phyloP scores from a whole-genome alignment of 2,113 vertebrate species.

The Misgurnus anguillicaudatus region DNA sequence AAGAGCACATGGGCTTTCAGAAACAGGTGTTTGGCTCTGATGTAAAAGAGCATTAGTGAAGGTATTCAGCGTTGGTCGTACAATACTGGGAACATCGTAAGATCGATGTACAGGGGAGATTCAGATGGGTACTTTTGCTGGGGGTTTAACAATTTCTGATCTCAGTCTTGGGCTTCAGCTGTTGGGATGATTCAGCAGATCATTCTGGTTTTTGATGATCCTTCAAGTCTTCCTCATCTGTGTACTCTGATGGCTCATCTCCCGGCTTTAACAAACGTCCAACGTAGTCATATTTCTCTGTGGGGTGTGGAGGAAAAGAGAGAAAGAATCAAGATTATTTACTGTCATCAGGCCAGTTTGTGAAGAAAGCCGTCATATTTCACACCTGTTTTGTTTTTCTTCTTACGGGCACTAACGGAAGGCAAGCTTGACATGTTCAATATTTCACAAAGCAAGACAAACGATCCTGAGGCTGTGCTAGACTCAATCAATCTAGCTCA shows the following conservation, averaged over 20 bases:
- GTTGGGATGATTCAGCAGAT: conserved; percentile 75
- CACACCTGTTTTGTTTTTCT: not conserved
- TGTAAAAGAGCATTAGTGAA: conserved; percentile 16
- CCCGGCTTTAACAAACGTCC: conserved; percentile 97
- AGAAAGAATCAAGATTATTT: not conserved
- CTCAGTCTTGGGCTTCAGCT: conserved; percentile 91
- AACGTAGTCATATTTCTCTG: conserved; percentile 99
- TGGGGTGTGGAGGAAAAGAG: conserved; percentile 5
- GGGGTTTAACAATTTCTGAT: conserved; percentile 52
- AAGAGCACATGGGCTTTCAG: conserved; percentile 22
- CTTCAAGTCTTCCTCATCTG: conserved; percentile 97
- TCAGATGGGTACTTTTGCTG: conserved; percentile 36
- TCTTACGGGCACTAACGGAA: not conserved
- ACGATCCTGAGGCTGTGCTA: not conserved
- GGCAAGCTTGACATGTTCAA: not conserved
- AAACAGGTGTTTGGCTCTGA: not conserved
- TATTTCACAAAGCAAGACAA: conserved; percentile 13
- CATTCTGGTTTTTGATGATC: conserved; percentile 98
- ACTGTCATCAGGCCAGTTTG: not conserved
- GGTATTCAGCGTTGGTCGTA: not conserved
- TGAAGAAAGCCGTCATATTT: not conserved
- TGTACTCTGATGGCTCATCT: conserved; percentile 98
- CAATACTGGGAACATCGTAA: not conserved
- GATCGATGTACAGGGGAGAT: conserved; percentile 42
- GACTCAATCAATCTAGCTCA: not conserved